phyloP scores from a whole-genome alignment of 1,140 invertebrate genomes.

The Cryptotermes secundus region DNA sequence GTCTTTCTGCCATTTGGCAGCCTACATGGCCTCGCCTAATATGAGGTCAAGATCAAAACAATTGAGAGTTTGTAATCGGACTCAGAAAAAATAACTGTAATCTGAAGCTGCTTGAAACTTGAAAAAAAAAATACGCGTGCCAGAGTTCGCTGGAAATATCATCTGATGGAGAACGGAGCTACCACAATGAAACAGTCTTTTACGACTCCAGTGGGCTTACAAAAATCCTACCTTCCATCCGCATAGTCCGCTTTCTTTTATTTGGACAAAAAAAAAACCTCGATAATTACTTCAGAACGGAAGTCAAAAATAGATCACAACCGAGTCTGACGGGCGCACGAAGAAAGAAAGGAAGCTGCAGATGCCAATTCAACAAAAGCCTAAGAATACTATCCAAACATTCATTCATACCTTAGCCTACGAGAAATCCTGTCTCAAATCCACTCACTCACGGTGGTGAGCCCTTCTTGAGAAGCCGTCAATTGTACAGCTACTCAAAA shows the following conservation, averaged over 20 bases:
- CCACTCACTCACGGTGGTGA: too few species aligned
- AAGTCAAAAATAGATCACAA: constrained; percentile 7
- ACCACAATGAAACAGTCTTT: too few species aligned
- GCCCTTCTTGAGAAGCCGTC: too few species aligned
- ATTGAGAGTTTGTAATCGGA: neutral
- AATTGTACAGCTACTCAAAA: too few species aligned
- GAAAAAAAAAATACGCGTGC: too few species aligned
- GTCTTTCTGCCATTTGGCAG: neutral
- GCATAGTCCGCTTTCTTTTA: neutral
- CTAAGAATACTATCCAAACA: too few species aligned
- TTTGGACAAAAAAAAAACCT: neutral
- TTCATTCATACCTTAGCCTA: too few species aligned
- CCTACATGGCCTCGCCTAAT: neutral
- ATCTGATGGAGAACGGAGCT: too few species aligned
- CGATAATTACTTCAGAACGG: neutral
- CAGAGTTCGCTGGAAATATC: too few species aligned
- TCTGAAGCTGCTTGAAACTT: neutral
- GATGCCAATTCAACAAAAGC: too few species aligned
- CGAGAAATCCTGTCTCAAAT: too few species aligned
- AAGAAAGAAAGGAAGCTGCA: neutral
- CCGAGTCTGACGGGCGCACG: neutral
- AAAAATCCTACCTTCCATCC: neutral
- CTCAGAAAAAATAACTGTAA: neutral
- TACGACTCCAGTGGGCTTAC: neutral
- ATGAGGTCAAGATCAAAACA: constrained; percentile 12